Conservation (phyloP, 2,113 vertebrate species). For the Callipepla californica region DNA sequence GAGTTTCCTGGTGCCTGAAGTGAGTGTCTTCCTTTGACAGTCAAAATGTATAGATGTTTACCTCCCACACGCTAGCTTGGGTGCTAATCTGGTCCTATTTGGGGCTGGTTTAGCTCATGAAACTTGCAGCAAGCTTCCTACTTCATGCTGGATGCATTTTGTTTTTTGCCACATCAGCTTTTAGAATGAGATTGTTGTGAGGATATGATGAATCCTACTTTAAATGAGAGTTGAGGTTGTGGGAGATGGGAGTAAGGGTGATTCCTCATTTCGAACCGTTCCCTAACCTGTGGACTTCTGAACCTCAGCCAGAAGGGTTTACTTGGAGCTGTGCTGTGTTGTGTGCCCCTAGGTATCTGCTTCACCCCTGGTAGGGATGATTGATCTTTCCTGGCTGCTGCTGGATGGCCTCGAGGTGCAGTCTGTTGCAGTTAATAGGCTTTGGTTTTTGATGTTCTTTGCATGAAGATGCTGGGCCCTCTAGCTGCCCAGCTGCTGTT, state of each 20-base stretch:
- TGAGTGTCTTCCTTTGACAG: not conserved
- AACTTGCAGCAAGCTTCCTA: not conserved
- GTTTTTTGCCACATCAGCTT: not conserved
- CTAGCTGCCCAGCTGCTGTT: rapidly evolving
- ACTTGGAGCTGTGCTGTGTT: rapidly evolving
- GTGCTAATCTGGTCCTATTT: not conserved
- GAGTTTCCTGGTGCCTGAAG: not conserved
- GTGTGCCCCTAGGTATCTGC: not conserved
- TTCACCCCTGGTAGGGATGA: not conserved
- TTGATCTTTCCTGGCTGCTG: not conserved
- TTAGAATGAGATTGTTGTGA: not conserved
- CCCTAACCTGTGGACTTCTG: not conserved
- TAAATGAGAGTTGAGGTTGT: not conserved
- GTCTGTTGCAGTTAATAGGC: not conserved
- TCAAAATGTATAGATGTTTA: not conserved
- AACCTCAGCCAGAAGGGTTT: not conserved
- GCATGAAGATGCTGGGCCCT: not conserved
- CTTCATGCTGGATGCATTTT: not conserved
- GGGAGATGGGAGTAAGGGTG: not conserved
- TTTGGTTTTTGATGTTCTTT: not conserved
- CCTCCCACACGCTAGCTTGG: rapidly evolving
- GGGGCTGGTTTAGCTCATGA: not conserved
- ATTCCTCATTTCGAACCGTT: not conserved
- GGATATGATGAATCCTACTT: not conserved
- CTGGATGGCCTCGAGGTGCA: not conserved